phyloP scores from a whole-genome alignment of 2,888 invertebrate species.

The Torymus aiolomorphi region DNA sequence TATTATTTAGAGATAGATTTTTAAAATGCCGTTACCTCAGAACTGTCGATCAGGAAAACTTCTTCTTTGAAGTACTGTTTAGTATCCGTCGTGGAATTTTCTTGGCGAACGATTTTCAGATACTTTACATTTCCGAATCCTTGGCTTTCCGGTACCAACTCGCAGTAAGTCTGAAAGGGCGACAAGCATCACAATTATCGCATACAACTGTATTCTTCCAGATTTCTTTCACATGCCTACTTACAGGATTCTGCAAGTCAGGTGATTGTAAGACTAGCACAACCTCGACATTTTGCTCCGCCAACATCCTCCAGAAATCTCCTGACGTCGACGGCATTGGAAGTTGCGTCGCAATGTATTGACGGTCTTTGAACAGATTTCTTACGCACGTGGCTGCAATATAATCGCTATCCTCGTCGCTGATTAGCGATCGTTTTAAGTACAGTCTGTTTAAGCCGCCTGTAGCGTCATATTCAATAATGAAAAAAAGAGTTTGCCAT shows the following conservation, averaged over 20 bases:
- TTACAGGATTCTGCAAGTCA: constrained; percentile 70
- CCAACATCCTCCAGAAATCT: constrained; percentile 76
- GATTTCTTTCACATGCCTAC: constrained; percentile 29
- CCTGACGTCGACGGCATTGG: constrained; percentile 75
- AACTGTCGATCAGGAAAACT: constrained; percentile 62
- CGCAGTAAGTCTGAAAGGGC: constrained; percentile 65
- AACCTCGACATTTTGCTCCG: constrained; percentile 71
- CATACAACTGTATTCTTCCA: background rate
- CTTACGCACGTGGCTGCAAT: constrained; percentile 76
- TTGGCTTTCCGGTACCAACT: constrained; percentile 62
- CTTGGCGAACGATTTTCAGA: constrained; percentile 61
- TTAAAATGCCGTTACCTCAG: constrained; percentile 56
- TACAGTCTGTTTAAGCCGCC: constrained; percentile 67
- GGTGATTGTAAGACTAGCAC: constrained; percentile 75
- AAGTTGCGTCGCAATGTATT: constrained; percentile 75
- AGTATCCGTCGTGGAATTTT: constrained; percentile 47
- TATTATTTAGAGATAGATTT: too few relatives aligned
- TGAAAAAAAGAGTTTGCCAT: too few relatives aligned
- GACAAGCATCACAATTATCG: background rate
- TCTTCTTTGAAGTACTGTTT: constrained; percentile 60
- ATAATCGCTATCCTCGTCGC: constrained; percentile 74
- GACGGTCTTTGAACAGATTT: constrained; percentile 67
- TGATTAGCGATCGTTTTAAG: constrained; percentile 70
- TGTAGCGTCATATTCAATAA: constrained; percentile 38
- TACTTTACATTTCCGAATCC: constrained; percentile 65